A percentile compares a stretch with the other conserved stretches of the same genome.
Conservation (phyloP, 2,797 vertebrate species). For the Etheostoma perlongum region DNA sequence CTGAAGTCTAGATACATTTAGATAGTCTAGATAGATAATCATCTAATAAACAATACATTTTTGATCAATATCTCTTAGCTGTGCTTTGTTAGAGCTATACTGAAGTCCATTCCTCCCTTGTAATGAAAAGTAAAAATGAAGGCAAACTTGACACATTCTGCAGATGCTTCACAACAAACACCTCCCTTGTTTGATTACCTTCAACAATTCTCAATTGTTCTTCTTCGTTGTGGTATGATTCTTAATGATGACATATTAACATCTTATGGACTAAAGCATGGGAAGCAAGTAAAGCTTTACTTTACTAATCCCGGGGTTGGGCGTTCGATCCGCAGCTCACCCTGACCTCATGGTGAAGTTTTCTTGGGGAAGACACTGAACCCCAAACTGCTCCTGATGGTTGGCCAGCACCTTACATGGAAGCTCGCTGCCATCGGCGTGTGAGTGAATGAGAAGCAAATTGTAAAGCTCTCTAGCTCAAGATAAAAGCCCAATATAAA, state of each 20-base stretch:
- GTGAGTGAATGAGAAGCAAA: neutral
- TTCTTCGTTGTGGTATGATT: neutral
- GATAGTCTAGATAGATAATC: neutral
- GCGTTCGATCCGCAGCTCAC: neutral
- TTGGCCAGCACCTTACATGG: neutral
- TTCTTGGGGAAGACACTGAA: neutral
- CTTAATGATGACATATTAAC: conserved; percentile 2
- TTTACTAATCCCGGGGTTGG: neutral
- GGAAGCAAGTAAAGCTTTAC: neutral
- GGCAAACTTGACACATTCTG: neutral
- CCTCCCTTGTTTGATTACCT: neutral
- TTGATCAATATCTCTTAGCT: neutral
- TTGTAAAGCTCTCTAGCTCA: neutral
- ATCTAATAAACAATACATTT: too few species aligned
- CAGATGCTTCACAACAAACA: conserved; percentile 18
- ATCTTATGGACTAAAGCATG: neutral
- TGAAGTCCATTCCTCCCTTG: neutral
- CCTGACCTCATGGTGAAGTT: neutral
- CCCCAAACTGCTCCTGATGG: neutral
- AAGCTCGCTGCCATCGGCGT: too few species aligned
- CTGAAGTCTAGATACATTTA: neutral
- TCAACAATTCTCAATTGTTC: neutral
- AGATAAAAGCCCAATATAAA: neutral
- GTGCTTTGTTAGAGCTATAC: neutral
- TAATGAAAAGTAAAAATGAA: neutral